phyloP scores from a whole-genome alignment of 2,113 vertebrate genomes.

The Ptilorrhoa leucosticta region DNA sequence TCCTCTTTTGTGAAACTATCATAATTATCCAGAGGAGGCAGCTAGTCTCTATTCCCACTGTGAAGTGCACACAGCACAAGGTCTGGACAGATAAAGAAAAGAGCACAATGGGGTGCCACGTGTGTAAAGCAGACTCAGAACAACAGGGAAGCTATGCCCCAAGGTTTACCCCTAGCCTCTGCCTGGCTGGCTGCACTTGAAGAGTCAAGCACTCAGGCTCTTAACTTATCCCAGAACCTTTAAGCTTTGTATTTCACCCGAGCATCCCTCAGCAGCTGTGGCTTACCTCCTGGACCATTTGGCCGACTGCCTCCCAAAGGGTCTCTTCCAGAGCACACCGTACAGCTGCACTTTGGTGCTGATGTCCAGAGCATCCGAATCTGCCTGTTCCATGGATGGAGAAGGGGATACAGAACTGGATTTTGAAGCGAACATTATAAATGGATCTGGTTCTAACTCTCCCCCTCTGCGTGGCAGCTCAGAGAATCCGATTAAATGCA shows the following conservation, averaged over 20 bases:
- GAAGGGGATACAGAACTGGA: slow-evolving; percentile 78
- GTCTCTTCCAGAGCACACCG: slow-evolving; percentile 95
- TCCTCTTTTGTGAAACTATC: background rate
- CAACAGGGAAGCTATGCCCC: background rate
- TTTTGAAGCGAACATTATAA: slow-evolving; percentile 80
- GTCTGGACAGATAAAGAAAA: background rate
- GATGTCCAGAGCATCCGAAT: slow-evolving; percentile 88
- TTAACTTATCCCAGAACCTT: background rate
- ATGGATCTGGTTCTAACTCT: background rate
- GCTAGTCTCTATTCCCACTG: background rate
- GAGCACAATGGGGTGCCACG: rapidly evolving
- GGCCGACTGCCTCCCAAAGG: slow-evolving; percentile 88
- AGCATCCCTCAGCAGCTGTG: background rate
- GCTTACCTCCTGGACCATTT: slow-evolving; percentile 96
- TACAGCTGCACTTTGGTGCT: slow-evolving; percentile 98
- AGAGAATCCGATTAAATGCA: slow-evolving; percentile 55
- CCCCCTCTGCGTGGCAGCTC: background rate
- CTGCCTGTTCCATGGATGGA: slow-evolving; percentile 89
- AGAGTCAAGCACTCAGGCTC: background rate
- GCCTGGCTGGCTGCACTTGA: background rate
- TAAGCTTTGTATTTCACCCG: background rate
- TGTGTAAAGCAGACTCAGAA: background rate
- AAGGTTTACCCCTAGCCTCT: background rate
- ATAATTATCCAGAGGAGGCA: background rate
- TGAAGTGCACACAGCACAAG: background rate